These are phyloP conservation scores for Sphenopsis melanotis DNA, from an alignment of 2,797 vertebrate genomes.

Conservation along the genomic window DNA sequence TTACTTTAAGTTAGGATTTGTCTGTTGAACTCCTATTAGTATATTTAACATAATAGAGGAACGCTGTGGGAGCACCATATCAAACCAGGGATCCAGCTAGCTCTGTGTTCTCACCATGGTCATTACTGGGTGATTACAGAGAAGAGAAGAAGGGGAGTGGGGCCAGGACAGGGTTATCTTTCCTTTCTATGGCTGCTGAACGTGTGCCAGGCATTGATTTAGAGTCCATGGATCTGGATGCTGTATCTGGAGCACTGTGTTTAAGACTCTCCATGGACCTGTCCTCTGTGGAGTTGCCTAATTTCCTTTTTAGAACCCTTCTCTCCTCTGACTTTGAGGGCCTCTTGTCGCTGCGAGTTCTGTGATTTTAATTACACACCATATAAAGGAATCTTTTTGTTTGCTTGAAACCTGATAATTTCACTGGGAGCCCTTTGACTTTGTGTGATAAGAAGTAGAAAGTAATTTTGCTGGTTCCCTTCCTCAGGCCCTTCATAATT, in stretches of 20 bases:
- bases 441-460: background rate
- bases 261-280: background rate
- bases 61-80: background rate
- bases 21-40: background rate
- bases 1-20: background rate
- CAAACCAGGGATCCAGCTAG: background rate
- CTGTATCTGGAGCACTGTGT: background rate
- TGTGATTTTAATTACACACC: background rate
- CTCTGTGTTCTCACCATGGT: background rate
- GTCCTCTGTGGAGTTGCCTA: background rate
- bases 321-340: background rate
- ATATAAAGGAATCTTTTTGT: background rate
- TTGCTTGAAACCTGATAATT: constrained; percentile 9
- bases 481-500: background rate
- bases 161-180: background rate
- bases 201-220: background rate
- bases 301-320: background rate
- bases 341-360: background rate
- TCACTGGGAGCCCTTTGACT: background rate
- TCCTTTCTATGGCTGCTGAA: background rate
- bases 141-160: background rate
- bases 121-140: background rate
- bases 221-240: background rate
- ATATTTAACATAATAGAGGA: background rate
- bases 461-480: constrained; percentile 6